A percentile compares a stretch with the other conserved stretches of the same genome.
Conservation (phyloP, 2,888 invertebrate species). For the Neoaliturus tenellus region DNA sequence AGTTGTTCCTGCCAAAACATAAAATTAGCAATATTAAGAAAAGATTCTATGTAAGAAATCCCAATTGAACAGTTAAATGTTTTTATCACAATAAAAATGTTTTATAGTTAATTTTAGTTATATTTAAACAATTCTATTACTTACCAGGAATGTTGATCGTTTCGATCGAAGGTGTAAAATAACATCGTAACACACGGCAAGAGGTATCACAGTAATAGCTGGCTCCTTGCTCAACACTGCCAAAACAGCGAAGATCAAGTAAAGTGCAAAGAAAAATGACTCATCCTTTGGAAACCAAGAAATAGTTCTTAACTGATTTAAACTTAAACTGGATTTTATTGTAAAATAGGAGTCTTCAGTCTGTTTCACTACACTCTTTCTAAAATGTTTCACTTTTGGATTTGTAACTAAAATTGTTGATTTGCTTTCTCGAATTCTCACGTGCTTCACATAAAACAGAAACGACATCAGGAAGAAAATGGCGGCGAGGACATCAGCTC, state of each 20-base stretch:
- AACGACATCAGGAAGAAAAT: conserved; percentile 93
- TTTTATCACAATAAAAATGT: too few species aligned
- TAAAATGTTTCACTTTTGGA: not conserved
- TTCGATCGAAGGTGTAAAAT: conserved; percentile 72
- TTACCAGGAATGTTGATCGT: not conserved
- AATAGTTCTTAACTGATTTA: not conserved
- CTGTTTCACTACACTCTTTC: not conserved
- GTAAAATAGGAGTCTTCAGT: not conserved
- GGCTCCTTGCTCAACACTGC: conserved; percentile 97
- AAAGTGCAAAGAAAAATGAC: conserved; percentile 13
- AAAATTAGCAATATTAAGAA: too few species aligned
- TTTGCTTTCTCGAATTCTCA: conserved; percentile 71
- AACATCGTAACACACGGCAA: conserved; percentile 94
- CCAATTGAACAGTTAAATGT: too few species aligned
- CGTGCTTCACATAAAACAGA: conserved; percentile 89
- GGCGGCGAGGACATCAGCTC: conserved; percentile 95
- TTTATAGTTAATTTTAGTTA: too few species aligned
- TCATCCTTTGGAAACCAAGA: not conserved
- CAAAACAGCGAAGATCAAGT: conserved; percentile 76
- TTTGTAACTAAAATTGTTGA: not conserved
- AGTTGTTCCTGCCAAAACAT: too few species aligned
- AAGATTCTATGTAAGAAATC: too few species aligned
- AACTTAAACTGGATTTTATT: not conserved
- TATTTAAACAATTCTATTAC: too few species aligned
- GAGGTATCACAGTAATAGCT: conserved; percentile 85